Evolutionary conservation across 2,797 vertebrate genomes (phyloP), one percentile per base, ranked within the genome.

Genomic region (Myotis vivesi): DNA sequence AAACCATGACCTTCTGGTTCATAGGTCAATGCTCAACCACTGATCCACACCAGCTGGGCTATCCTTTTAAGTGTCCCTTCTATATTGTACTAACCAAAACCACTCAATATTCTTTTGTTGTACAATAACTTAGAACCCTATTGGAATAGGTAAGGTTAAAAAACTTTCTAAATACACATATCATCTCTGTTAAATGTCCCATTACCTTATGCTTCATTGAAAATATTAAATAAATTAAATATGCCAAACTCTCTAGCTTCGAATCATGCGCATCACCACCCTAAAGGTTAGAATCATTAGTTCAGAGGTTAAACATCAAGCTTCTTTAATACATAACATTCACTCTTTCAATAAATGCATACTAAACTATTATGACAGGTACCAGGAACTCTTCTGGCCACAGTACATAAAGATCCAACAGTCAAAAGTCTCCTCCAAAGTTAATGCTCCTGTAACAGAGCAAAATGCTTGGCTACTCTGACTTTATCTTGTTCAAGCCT

Each of bases 211-310:
- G 11, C 68, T 64, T 49, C 49, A 57, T 64, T 17, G 1, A 55
- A 87, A 92, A 71, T 73, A 64, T 36, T 77, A 69, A 72, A 76
- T 53, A 64, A 72, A 76, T 76, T 83, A 79, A 87, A 90, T 20
- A 73, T 28, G 8, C 5, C 4, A 83, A 73, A 82, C n/a, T 86
- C 9, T 75, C 30, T 25, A 86, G 7, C 20, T 87, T 69, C 33
- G 87, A 75, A 92, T 75, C 82, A 17, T 88, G 22, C 59, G 36
- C 1, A 36, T 66, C 2, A 13, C 33, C 13, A 44, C 1, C 6
- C 11, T 64, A 94, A 84, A 59, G 5, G 13, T 28, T 53, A 83
- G 5, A 87, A 83, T 84, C 5, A 46, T 36, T 49, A 83, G 5
- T 68, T 80, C 20, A 73, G 20, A 88, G 44, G 22, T 9, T 41